Evolutionary conservation across 2,113 vertebrate genomes (phyloP).

Genomic region (Cephalopholis sonnerati): DNA sequence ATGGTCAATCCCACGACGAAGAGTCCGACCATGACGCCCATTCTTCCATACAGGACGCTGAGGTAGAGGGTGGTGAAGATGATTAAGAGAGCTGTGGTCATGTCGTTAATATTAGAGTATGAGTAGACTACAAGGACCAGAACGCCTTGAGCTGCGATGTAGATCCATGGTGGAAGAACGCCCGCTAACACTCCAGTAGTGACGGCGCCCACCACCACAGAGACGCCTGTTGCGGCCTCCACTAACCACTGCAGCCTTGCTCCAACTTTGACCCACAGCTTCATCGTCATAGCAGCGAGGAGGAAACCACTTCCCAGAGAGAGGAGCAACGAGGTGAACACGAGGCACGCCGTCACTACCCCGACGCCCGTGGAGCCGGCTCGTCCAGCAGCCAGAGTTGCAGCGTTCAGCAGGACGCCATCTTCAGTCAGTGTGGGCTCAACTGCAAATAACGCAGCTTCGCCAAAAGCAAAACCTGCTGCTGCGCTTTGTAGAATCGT

Average conservation of each 20-base stretch:
- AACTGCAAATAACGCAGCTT: slow-evolving; percentile 55
- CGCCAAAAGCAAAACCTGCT: slow-evolving; percentile 70
- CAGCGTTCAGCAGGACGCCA: slow-evolving; percentile 46
- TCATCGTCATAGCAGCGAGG: slow-evolving; percentile 54
- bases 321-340: slow-evolving; percentile 68
- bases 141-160: slow-evolving; percentile 44
- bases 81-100: slow-evolving; percentile 69
- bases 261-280: slow-evolving; percentile 37
- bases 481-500: slow-evolving; percentile 45
- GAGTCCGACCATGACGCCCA: slow-evolving; percentile 61
- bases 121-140: slow-evolving; percentile 64
- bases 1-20: slow-evolving; percentile 51
- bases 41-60: slow-evolving; percentile 57
- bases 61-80: slow-evolving; percentile 72
- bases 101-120: slow-evolving; percentile 65
- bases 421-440: slow-evolving; percentile 48
- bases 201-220: slow-evolving; percentile 58
- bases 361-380: slow-evolving; percentile 67
- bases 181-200: slow-evolving; percentile 47
- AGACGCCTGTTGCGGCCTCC: slow-evolving; percentile 49
- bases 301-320: slow-evolving; percentile 73
- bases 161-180: slow-evolving; percentile 58
- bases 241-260: slow-evolving; percentile 18
- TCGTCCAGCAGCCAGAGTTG: slow-evolving; percentile 28
- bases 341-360: slow-evolving; percentile 60